These are phyloP conservation scores for Cephalotes varians DNA, from an alignment of 2,888 invertebrate species.

Conservation along the genomic window DNA sequence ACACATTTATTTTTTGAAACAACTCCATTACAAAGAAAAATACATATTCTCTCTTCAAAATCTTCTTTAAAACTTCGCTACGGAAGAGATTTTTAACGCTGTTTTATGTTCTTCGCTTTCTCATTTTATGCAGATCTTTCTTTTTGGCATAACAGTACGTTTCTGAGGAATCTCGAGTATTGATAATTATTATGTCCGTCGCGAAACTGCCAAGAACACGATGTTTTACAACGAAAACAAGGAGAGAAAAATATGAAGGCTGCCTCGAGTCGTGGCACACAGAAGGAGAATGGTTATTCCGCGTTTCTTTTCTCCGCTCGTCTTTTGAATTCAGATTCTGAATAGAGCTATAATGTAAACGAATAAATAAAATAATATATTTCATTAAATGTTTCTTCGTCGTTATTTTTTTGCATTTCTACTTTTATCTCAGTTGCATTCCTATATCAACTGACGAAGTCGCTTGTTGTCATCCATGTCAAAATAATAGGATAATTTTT, in stretches of 20 bases:
- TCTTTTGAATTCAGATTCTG: conserved; percentile 38
- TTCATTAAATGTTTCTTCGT: conserved; percentile 67
- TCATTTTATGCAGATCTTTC: conserved; percentile 4
- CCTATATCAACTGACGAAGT: background rate
- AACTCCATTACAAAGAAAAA: background rate
- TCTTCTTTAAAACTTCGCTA: conserved; percentile 13
- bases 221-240: background rate
- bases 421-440: background rate
- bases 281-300: conserved; percentile 49
- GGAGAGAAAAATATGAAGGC: background rate
- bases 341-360: conserved; percentile 58
- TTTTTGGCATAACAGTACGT: background rate
- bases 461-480: background rate
- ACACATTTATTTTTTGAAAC: background rate
- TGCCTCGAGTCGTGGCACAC: background rate
- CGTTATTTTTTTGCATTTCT: conserved; percentile 42
- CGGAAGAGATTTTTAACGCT: background rate
- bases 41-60: background rate
- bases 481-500: background rate
- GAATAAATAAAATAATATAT: conserved; percentile 74
- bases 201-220: background rate
- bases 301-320: conserved; percentile 11
- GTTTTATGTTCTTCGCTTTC: background rate
- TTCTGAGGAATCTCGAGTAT: background rate
- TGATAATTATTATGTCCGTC: conserved; percentile 25